Evolutionary conservation across 2,797 vertebrate genomes (phyloP), one percentile per base, ranked within the genome.

Genomic region (Catharus ustulatus): DNA sequence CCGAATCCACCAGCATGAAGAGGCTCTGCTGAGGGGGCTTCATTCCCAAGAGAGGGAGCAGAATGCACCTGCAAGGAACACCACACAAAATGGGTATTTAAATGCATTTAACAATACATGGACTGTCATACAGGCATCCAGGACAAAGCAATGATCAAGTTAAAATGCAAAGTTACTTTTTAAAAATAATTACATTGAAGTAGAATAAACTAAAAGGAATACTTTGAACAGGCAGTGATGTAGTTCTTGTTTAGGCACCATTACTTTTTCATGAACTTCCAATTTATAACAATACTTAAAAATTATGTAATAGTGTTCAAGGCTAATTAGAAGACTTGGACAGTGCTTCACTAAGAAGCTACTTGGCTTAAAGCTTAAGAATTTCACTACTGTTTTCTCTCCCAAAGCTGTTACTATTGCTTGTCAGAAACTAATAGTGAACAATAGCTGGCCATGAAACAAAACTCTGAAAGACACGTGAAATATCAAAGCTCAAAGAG

Each of bases 1-100:
- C 98, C 0, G 99, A 99, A 96, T 99, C 99, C 64, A 99, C 98
- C 7, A 99, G 97, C 72, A 99, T 96, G 95, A 99, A 98, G 48
- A 99, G 98, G 82, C 98, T 98, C 94, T 99, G 99, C 68, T 98
- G 98, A 4, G 99, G 99, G 2, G 99, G 98, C 95, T 99, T 98
- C 84, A 98, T 95, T 23, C 98, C 98, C 97, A 99, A 93, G 58
- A 99, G 98, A 27, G 99, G 99, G 69, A 99, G 96, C 34, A 99
- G 98, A 91, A 99, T 98, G 74, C 99, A 99, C 96, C 99, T 99
- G 96, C 4, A 89, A 94, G 68, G 85, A 86, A 96, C 19, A 26
- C 0, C 9, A 76, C 48, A 82, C 19, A 69, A 55, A 82, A 83
- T 23, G 0, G 0, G 14, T 11, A n/a, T 78, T 78, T 29, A 54